Evolutionary conservation across 2,113 vertebrate species (phyloP).

Genomic region (Camelus dromedarius): DNA sequence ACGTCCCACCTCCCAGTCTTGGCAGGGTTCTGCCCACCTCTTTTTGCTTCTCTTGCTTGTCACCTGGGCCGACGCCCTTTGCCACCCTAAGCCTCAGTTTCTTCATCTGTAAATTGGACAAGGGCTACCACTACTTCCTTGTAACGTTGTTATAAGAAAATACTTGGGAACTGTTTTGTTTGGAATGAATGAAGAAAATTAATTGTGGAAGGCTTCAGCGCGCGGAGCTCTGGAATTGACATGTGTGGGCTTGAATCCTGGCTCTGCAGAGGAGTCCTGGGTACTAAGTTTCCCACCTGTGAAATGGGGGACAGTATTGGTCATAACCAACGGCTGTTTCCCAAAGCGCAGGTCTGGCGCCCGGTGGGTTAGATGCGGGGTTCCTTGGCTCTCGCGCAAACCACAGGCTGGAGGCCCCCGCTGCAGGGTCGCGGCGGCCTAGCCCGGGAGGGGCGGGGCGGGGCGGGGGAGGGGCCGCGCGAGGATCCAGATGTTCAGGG

Average conservation of each 20-base stretch:
- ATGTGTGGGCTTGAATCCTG: constrained; percentile 53
- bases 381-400: neutral
- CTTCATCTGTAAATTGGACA: neutral
- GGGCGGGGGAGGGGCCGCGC: constrained; percentile 72
- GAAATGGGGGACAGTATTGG: neutral
- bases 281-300: constrained; percentile 17
- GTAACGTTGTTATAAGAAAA: neutral
- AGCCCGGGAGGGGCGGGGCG: constrained; percentile 22
- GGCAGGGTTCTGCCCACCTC: neutral
- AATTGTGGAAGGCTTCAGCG: neutral
- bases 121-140: neutral
- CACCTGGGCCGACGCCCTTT: neutral
- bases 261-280: neutral
- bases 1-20: neutral
- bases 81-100: neutral
- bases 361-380: neutral
- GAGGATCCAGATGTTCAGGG: constrained; percentile 80
- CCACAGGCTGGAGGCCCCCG: constrained; percentile 1
- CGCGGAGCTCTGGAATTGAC: neutral
- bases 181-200: neutral
- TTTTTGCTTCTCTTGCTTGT: neutral
- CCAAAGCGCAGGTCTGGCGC: neutral
- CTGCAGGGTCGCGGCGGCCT: neutral
- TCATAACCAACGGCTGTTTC: neutral
- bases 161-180: constrained; percentile 30